Evolutionary conservation across 2,113 vertebrate genomes (phyloP), one percentile per base, ranked within the genome.

Genomic region (Haplochromis vanheusdeni): DNA sequence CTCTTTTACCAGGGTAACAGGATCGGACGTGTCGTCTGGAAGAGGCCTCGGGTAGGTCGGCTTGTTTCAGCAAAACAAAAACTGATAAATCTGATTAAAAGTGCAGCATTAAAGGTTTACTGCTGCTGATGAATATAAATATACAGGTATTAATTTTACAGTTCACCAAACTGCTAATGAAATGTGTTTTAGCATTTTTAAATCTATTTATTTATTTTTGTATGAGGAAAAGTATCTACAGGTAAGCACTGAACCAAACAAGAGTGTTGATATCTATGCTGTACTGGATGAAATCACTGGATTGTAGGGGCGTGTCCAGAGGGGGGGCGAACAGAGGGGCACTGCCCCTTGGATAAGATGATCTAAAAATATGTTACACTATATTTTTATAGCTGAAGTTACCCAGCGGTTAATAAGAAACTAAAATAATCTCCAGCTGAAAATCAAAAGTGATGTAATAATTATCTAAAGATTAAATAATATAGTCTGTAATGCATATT

Each of bases 21-120:
- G 19, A 97, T 98, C 7, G 97, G 98, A 35, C 94, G 96, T 0
- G 97, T 99, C 79, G 95, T 97, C 79, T 99, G 98, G 98, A 98
- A 98, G 91, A 94, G 98, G 35, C 98, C 98, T 2, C 97, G 96
- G 96, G 98, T 99, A 11, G 56, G 91, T 86, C 4, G 5, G 5
- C 37, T 28, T 52, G 51, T 52, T 54, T 77, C 17, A 51, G 45
- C 42, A 13, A 19, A 77, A 77, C 26, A 49, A 77, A 33, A 77
- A 77, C 0, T 28, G 42, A 49, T 49, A 12, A 47, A 75, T 23
- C 12, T 73, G 37, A 45, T 45, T 68, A 73, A 73, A 45, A 77
- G 45, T 31, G 73, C 73, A 19, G 26, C 7, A 51, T 19, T 77
- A 12, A 77, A n/a, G 31, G 3, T 77, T 77, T 77, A 19, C 33